Evolutionary conservation across 2,797 vertebrate genomes (phyloP), one percentile per base, ranked within the genome.

Genomic region (Hippoglossus hippoglossus): DNA sequence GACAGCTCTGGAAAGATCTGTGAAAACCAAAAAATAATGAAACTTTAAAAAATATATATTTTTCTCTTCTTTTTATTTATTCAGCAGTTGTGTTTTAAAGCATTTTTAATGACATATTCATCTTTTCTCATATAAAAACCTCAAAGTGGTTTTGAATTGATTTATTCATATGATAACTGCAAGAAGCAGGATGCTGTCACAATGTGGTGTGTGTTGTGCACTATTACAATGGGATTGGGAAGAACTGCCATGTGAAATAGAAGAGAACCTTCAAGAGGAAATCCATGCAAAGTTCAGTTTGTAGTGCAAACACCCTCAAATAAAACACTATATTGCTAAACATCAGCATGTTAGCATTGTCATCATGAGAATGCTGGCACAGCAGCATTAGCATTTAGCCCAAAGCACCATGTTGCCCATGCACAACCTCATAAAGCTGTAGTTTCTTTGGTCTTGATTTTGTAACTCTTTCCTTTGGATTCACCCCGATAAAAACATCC

Each of bases 11-110:
- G 34, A 41, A n/a, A 65, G 59, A 63, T 25, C 47, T 66, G 59
- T 31, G 57, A 68, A 75, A 73, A 81, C 57, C 3, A 6, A 3
- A 44, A 72, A 66, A 59, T 58, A 50, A 71, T 77, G 83, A 69
- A 76, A 73, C 77, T 74, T 2, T 0, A 54, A 28, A 50, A 64
- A 50, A 28, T 11, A 6, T 4, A 19, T 47, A 47, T 50, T 58
- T 44, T 26, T 4, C 53, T 61, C 57, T 63, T 13, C 31, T 66
- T 60, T 51, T 36, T 67, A 13, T 62, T 22, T 46, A 63, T 69
- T 60, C 31, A 36, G 19, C 39, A 15, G 47, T 47, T 15, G 34
- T 2, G n/a, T 59, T 74, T 71, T 50, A 49, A 51, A 71, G 41
- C 34, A 5, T 3, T 57, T 44, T 52, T 47, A 75, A 34, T 83